Evolutionary conservation across 1,140 invertebrate genomes (phyloP).

Genomic region (Drosophila guanche): DNA sequence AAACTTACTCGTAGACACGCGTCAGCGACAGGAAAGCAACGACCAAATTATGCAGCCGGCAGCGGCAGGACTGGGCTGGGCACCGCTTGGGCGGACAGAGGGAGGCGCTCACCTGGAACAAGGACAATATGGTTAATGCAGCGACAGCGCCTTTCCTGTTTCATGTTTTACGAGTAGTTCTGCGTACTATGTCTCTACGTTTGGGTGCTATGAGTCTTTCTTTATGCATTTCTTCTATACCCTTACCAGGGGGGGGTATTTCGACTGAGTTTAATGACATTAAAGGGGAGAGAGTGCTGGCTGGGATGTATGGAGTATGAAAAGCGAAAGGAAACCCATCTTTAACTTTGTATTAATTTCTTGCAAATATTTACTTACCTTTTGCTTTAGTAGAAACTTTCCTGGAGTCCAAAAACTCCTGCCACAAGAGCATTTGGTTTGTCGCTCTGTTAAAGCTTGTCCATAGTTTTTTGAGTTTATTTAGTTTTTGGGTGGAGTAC

Average conservation of each 20-base stretch:
- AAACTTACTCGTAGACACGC: constrained; percentile 54
- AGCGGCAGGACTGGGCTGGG: background rate
- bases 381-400: background rate
- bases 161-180: constrained; percentile 53
- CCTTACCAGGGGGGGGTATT: constrained; percentile 30
- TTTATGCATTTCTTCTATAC: constrained; percentile 45
- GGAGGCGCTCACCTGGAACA: constrained; percentile 76
- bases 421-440: constrained; percentile 6
- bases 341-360: background rate
- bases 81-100: constrained; percentile 26
- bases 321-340: background rate
- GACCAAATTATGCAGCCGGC: constrained; percentile 65
- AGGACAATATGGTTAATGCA: constrained; percentile 76
- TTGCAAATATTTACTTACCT: background rate
- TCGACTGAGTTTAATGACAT: constrained; percentile 21
- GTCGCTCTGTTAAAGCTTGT: constrained; percentile 8
- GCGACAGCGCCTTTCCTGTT: constrained; percentile 71
- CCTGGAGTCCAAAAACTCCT: too few relatives aligned
- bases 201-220: constrained; percentile 70
- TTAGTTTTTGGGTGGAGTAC: constrained; percentile 13
- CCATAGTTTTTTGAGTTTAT: constrained; percentile 39
- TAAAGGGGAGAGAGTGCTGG: background rate
- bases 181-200: constrained; percentile 19
- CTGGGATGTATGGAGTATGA: background rate
- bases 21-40: constrained; percentile 74